Evolutionary conservation across 2,797 vertebrate genomes (phyloP).

Genomic region (Decapterus maruadsi): DNA sequence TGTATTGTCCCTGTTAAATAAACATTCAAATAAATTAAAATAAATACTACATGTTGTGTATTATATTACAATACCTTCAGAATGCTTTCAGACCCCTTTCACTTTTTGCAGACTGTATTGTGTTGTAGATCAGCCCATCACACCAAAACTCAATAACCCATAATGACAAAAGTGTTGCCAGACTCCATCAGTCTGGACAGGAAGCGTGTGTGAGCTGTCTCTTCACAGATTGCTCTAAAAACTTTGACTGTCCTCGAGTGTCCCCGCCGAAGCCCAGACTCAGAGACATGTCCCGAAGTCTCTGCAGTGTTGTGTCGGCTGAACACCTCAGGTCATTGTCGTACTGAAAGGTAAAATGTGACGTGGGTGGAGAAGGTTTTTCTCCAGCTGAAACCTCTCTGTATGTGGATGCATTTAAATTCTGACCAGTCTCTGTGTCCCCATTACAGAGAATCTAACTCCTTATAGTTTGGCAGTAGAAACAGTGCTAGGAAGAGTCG

Average conservation of each 20-base stretch:
- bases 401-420: not conserved
- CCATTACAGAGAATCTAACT: not conserved
- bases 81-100: not conserved
- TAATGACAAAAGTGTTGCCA: no score
- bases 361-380: not conserved
- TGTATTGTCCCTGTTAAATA: no score
- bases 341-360: not conserved
- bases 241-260: no score
- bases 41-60: not conserved
- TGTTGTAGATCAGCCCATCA: no score
- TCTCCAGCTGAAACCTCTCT: not conserved
- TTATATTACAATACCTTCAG: not conserved
- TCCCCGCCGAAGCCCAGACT: no score
- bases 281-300: not conserved
- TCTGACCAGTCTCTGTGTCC: not conserved
- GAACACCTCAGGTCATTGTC: not conserved
- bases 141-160: no score
- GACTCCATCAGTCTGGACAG: not conserved
- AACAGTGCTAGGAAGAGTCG: not conserved
- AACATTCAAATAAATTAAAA: no score
- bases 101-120: no score
- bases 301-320: not conserved
- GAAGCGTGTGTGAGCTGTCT: not conserved
- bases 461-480: not conserved
- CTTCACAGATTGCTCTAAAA: not conserved